Percentiles rank a stretch among this genome's conserved stretches.
phyloP scores from a whole-genome alignment of 2,888 invertebrate species.

The Peribatodes rhomboidaria region DNA sequence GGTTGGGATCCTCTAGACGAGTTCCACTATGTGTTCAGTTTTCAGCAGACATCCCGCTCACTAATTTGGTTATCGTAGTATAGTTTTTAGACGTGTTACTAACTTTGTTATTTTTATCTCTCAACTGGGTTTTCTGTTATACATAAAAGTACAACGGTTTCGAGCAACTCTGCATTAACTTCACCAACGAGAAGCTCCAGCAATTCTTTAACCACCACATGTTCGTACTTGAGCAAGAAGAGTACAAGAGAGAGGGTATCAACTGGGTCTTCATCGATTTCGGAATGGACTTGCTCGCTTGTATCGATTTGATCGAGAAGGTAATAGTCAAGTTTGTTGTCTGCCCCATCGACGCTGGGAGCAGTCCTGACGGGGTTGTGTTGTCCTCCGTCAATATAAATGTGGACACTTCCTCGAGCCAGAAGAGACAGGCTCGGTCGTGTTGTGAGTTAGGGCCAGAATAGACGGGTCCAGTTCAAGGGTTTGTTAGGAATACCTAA shows the following conservation, averaged over 20 bases:
- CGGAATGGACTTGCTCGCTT: slow-evolving; percentile 98
- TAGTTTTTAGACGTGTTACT: slow-evolving; percentile 51
- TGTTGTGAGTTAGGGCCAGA: slow-evolving; percentile 35
- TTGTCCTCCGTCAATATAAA: slow-evolving; percentile 37
- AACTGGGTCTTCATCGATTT: slow-evolving; percentile 99
- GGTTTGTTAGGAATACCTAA: slow-evolving; percentile 54
- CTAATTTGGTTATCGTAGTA: slow-evolving; percentile 56
- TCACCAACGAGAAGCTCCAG: slow-evolving; percentile 98
- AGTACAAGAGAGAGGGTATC: slow-evolving; percentile 97
- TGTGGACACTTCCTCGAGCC: slow-evolving; percentile 43
- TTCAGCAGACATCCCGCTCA: slow-evolving; percentile 63
- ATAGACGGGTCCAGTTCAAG: slow-evolving; percentile 38
- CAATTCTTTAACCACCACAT: slow-evolving; percentile 99
- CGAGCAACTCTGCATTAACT: slow-evolving; percentile 99
- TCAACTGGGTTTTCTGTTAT: slow-evolving; percentile 71
- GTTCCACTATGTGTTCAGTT: slow-evolving; percentile 57
- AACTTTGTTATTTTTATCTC: slow-evolving; percentile 62
- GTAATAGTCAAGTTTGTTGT: slow-evolving; percentile 84
- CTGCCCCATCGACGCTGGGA: slow-evolving; percentile 65
- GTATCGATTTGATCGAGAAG: slow-evolving; percentile 98
- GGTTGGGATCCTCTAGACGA: slow-evolving; percentile 58
- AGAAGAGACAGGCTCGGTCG: slow-evolving; percentile 51
- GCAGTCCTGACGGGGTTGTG: slow-evolving; percentile 55
- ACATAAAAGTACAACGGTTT: slow-evolving; percentile 95
- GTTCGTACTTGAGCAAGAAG: slow-evolving; percentile 99